Evolutionary conservation across 2,888 invertebrate species (phyloP).

Genomic region (Steromphala cineraria): DNA sequence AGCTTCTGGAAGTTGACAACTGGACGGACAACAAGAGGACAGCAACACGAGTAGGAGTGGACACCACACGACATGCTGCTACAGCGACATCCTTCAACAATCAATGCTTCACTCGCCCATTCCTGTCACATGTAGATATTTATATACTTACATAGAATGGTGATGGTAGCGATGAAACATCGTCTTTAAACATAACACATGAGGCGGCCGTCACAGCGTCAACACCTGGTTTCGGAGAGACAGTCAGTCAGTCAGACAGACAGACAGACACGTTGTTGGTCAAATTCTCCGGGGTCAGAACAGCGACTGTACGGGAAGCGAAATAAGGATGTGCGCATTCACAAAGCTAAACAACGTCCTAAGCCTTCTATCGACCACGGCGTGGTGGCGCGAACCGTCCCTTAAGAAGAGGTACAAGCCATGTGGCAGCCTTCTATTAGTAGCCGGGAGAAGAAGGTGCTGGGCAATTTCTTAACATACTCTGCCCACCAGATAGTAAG

Average conservation of each 20-base stretch:
- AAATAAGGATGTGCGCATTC: slow-evolving; percentile 11
- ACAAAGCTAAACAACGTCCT: slow-evolving; percentile 19
- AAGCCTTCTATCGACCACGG: slow-evolving; percentile 11
- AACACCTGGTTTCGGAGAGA: background rate
- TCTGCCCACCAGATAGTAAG: background rate
- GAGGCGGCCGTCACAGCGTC: background rate
- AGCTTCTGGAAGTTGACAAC: background rate
- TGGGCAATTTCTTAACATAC: background rate
- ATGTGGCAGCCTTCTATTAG: background rate
- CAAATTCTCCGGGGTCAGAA: background rate
- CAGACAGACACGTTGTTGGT: background rate
- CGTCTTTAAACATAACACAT: background rate
- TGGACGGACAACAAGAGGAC: background rate
- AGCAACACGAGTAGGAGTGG: too few relatives aligned
- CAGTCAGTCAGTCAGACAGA: background rate
- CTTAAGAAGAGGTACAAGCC: background rate
- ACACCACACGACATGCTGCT: too few relatives aligned
- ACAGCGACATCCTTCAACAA: too few relatives aligned
- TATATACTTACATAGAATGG: slow-evolving; percentile 39
- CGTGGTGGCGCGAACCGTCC: background rate
- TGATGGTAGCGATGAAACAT: slow-evolving; percentile 45
- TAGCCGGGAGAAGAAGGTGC: background rate
- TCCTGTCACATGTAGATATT: background rate
- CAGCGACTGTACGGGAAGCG: background rate
- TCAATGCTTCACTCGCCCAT: too few relatives aligned